These are phyloP conservation scores for Melangyna quadrimaculata DNA, from an alignment of 2,888 invertebrate species.

Conservation along the genomic window DNA sequence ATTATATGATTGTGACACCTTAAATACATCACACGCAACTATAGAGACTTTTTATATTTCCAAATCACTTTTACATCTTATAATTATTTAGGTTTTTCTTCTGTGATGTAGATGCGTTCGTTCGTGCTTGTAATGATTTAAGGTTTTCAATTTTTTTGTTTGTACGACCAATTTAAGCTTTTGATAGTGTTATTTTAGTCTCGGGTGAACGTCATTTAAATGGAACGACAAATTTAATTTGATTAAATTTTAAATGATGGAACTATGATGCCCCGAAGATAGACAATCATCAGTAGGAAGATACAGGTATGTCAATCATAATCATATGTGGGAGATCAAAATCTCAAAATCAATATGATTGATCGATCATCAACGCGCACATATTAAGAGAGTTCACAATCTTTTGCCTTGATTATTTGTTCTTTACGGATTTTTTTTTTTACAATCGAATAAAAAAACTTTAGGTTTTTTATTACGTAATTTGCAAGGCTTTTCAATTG, in stretches of 20 bases:
- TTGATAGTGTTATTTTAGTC: background rate
- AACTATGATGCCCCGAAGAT: background rate
- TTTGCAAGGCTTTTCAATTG: background rate
- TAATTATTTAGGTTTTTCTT: too few relatives aligned
- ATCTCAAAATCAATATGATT: slow-evolving; percentile 1
- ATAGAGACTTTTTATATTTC: too few relatives aligned
- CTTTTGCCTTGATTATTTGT: background rate
- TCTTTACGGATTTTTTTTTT: background rate
- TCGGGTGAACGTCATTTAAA: slow-evolving; percentile 3
- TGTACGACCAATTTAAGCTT: too few relatives aligned
- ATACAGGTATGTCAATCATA: background rate
- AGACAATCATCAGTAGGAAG: background rate
- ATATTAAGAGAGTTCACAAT: background rate
- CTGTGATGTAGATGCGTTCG: background rate
- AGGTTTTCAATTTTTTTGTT: background rate
- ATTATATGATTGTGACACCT: too few relatives aligned
- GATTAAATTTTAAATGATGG: background rate
- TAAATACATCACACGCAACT: too few relatives aligned
- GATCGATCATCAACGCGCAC: background rate
- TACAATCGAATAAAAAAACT: too few relatives aligned
- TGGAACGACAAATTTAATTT: background rate
- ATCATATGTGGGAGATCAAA: background rate
- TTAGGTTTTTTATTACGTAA: background rate
- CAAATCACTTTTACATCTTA: too few relatives aligned
- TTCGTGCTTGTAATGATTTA: background rate